Base-by-base conservation (phyloP, 2,113 vertebrate species). In the Corythaeola cristata region DNA sequence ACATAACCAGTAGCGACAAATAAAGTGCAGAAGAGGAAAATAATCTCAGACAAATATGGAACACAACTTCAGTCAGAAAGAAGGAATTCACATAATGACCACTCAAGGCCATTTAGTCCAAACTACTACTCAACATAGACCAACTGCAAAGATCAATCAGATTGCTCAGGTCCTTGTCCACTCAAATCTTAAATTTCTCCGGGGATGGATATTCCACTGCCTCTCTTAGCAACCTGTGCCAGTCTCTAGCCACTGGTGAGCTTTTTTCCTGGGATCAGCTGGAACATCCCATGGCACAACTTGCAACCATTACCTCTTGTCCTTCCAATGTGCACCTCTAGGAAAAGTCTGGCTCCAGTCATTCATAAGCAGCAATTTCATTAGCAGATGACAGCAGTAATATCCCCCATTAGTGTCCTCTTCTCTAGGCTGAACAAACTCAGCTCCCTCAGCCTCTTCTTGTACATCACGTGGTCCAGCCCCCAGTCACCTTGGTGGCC, bases 121-220 rank as follows among this genome's bases (percentile, higher is more conserved):
- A 72, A 75, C 12, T 89, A 6, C 47, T 68, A 30, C 26, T 79
- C 22, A 50, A 18, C 52, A 68, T 5, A 63, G 32, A 22, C 20
- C 67, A 35, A n/a, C 41, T 82, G 21, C 78, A 72, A 85, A 50
- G 55, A 33, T 23, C 63, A 15, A 23, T 69, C 35, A 58, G 53
- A 39, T 20, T 84, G 2, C n/a, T 88, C 44, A 53, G 39, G 33
- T 72, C 49, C 6, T 75, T 76, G 20, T 66, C 15, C 23, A 37
- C 30, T 64, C 35, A 68, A 52, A 44, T 52, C 23, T 60, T 66
- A 7, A 23, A 44, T 78, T 93, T 88, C n/a, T 41, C 12, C 9
- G 24, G 6, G 21, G 19, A 20, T 0, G 0, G n/a, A 52, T 83
- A 47, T 68, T 91, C 53, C 22, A 52, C 27, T 3, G 2, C 26